A percentile compares a stretch with the other conserved stretches of the same genome.
Evolutionary conservation across 1,140 invertebrate genomes (phyloP).

Genomic region (Polypedilum vanderplanki): DNA sequence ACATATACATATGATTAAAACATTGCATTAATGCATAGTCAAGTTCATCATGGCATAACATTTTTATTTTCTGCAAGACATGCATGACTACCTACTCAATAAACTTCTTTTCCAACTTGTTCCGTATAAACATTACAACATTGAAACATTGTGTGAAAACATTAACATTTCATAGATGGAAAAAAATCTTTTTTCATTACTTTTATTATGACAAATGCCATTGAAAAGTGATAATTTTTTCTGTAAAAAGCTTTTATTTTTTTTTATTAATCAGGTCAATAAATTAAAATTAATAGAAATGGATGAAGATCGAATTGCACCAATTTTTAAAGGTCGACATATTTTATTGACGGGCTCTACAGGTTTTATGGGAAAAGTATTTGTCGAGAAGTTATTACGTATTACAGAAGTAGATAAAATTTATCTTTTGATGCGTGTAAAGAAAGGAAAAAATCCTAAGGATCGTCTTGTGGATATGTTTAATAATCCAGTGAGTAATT

Average conservation of each 20-base stretch:
- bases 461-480: constrained; percentile 60
- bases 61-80: neutral
- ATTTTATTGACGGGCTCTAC: constrained; percentile 50
- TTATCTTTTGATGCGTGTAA: constrained; percentile 66
- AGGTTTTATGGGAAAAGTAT: constrained; percentile 39
- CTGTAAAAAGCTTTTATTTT: too few relatives aligned
- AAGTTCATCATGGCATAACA: neutral
- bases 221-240: too few relatives aligned
- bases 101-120: neutral
- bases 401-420: constrained; percentile 63
- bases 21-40: neutral
- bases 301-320: constrained; percentile 44
- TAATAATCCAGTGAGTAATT: constrained; percentile 49
- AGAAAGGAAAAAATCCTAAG: constrained; percentile 63
- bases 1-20: neutral
- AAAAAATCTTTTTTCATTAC: neutral
- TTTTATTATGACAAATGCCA: neutral
- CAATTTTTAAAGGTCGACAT: constrained; percentile 43
- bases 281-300: neutral
- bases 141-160: neutral
- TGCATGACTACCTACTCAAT: too few relatives aligned
- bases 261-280: neutral
- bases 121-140: neutral
- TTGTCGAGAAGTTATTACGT: constrained; percentile 74
- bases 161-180: neutral